Base-by-base conservation (phyloP, 2,113 vertebrate species). In the Nycticryphes semicollaris region DNA sequence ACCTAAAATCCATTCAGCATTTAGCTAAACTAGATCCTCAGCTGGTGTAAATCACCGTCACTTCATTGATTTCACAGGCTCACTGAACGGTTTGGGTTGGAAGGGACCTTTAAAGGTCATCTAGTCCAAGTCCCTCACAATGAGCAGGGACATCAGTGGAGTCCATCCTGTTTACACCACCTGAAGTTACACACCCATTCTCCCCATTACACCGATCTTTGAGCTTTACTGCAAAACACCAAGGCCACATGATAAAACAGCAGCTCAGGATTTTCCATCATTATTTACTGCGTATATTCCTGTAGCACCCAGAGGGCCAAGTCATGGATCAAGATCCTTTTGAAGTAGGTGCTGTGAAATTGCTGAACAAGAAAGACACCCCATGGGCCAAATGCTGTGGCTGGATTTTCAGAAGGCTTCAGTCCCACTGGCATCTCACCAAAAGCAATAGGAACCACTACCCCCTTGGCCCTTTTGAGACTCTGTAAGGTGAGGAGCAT, bases 331-430 rank as follows among this genome's bases (percentile, higher is more conserved):
- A 72, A 82, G 74, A 87, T 62, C 50, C 45, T 79, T 93, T 91
- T 66, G 77, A 87, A 74, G 87, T 67, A 74, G 80, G 45, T 96
- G 91, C 84, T 92, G 77, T 93, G 92, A 84, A 93, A 89, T 10
- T 77, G 63, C 57, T 92, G 54, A 87, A 89, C 45, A 87, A 75
- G 17, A 92, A 82, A 84, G 80, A 50, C 57, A 53, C 18, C n/a
- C 51, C n/a, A 10, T 35, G 64, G 60, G 68, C 60, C 73, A 91
- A 90, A 84, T 25, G 31, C 67, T 54, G 30, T 11, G 35, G 74
- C 69, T 6, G 1, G 57, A 53, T 80, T 92, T 87, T 63, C 91
- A 89, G 86, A 75, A 82, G 45, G 23, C 23, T 95, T 92, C 67
- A 77, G 74, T 50, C 62, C 31, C 37, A 31, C 41, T 75, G n/a